phyloP scores from a whole-genome alignment of 2,888 invertebrate species.

The Athalia rosae region DNA sequence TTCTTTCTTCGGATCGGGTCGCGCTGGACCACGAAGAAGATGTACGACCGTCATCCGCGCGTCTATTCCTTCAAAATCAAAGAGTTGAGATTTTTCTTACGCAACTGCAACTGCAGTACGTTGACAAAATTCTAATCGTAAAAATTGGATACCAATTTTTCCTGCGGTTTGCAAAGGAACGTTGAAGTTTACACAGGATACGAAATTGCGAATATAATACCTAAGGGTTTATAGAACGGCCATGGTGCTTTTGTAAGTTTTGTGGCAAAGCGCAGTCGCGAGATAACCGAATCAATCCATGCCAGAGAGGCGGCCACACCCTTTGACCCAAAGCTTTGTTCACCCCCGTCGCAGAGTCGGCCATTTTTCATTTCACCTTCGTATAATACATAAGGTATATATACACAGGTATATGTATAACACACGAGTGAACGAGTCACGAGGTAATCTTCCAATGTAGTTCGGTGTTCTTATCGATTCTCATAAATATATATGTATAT shows the following conservation, averaged over 20 bases:
- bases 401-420: no score
- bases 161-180: no score
- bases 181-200: background rate
- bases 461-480: conserved; percentile 10
- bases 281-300: conserved; percentile 70
- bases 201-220: background rate
- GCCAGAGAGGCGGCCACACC: conserved; percentile 67
- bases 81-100: no score
- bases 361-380: conserved; percentile 31
- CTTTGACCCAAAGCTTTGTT: conserved; percentile 70
- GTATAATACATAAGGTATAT: no score
- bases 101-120: no score
- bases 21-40: no score
- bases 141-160: no score
- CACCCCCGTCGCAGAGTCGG: conserved; percentile 1
- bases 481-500: background rate
- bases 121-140: no score
- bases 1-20: background rate
- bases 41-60: no score
- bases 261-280: conserved; percentile 65
- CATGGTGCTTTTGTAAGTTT: background rate
- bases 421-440: background rate
- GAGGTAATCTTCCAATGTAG: conserved; percentile 17
- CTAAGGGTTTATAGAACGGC: background rate
- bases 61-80: no score